A percentile compares a stretch with the other conserved stretches of the same genome.
phyloP scores from a whole-genome alignment of 2,888 invertebrate species.

The Scelioninae gen. 1 region DNA sequence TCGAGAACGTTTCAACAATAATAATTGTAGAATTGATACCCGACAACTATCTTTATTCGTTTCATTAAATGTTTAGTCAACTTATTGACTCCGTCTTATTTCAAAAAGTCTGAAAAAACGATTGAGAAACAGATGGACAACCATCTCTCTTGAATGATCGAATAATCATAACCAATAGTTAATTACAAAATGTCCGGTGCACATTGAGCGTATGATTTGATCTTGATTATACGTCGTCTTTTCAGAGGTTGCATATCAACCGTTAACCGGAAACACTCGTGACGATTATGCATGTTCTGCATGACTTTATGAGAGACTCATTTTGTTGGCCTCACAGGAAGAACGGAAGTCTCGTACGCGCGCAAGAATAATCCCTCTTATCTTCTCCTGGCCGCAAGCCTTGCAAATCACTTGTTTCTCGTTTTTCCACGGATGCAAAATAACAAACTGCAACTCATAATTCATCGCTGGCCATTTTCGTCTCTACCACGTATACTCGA shows the following conservation, averaged over 20 bases:
- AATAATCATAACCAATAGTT: slow-evolving; percentile 49
- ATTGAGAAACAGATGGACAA: slow-evolving; percentile 47
- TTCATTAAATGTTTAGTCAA: no score
- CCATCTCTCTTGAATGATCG: background rate
- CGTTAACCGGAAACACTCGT: slow-evolving; percentile 55
- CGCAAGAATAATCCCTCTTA: slow-evolving; percentile 71
- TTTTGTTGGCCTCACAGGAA: slow-evolving; percentile 73
- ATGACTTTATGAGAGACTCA: slow-evolving; percentile 64
- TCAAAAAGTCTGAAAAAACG: no score
- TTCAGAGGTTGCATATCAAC: slow-evolving; percentile 24
- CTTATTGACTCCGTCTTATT: no score
- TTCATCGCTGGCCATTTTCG: slow-evolving; percentile 63
- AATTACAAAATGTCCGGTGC: slow-evolving; percentile 45
- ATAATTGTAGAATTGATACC: no score
- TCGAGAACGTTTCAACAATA: no score
- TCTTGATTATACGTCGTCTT: slow-evolving; percentile 61
- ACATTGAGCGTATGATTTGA: slow-evolving; percentile 55
- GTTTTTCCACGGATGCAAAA: slow-evolving; percentile 72
- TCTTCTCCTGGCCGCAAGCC: slow-evolving; percentile 39
- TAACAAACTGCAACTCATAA: slow-evolving; percentile 74
- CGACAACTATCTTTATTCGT: no score
- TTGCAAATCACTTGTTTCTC: slow-evolving; percentile 67
- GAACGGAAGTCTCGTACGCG: slow-evolving; percentile 76
- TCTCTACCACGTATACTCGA: background rate
- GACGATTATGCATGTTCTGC: slow-evolving; percentile 62